Percentiles rank a stretch among this genome's conserved stretches.
Evolutionary conservation across 1,140 invertebrate genomes (phyloP).

Genomic region (Drosophila punjabiensis): DNA sequence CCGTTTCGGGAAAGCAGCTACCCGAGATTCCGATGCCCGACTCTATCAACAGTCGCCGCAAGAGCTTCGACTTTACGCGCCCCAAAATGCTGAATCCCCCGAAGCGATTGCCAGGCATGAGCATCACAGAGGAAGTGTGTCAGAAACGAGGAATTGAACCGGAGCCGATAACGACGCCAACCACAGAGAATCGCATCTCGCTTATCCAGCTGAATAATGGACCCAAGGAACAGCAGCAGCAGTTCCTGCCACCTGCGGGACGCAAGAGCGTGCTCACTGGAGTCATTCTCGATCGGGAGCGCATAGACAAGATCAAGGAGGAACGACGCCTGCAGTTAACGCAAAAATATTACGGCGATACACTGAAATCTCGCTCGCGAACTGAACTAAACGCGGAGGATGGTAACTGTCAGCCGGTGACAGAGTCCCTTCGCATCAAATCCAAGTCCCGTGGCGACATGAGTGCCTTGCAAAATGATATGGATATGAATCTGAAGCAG

Average conservation of each 20-base stretch:
- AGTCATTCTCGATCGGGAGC: constrained; percentile 89
- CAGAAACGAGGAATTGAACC: constrained; percentile 65
- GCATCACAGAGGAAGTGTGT: constrained; percentile 80
- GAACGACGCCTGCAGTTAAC: constrained; percentile 93
- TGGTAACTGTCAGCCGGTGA: constrained; percentile 61
- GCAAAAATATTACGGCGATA: constrained; percentile 94
- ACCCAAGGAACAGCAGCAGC: constrained; percentile 40
- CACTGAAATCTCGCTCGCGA: constrained; percentile 87
- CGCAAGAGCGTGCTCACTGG: constrained; percentile 76
- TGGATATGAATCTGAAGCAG: constrained; percentile 81
- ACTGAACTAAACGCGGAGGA: constrained; percentile 79
- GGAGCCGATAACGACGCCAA: constrained; percentile 84
- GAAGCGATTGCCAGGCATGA: constrained; percentile 87
- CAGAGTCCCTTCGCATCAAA: constrained; percentile 80
- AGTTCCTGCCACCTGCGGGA: constrained; percentile 50
- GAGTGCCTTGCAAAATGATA: constrained; percentile 76
- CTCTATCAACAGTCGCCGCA: constrained; percentile 75
- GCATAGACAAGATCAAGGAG: constrained; percentile 96
- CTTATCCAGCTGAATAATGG: constrained; percentile 87
- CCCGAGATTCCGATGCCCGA: constrained; percentile 67
- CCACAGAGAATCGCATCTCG: constrained; percentile 87
- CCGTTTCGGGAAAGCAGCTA: constrained; percentile 59
- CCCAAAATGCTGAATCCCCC: constrained; percentile 86
- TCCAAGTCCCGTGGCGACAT: constrained; percentile 84
- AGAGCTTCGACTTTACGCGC: constrained; percentile 85